phyloP scores from a whole-genome alignment of 92 coral and sea anemone species.

The Bergia puertoricense region DNA sequence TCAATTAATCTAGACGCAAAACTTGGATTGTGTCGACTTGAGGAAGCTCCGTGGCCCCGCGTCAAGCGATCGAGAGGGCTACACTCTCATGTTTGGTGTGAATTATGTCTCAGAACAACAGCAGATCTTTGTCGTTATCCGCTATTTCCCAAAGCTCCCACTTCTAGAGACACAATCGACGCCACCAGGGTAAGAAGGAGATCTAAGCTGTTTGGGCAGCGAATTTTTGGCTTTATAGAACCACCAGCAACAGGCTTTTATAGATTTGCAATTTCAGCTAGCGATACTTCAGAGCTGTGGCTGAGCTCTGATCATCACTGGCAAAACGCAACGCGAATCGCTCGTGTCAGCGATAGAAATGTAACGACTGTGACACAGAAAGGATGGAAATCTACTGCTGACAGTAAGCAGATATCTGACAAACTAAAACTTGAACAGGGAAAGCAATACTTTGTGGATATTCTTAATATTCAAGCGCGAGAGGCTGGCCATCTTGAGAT shows the following conservation, averaged over 20 bases:
- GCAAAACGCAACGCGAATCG: conserved; percentile 34
- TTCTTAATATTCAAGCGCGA: conserved; percentile 18
- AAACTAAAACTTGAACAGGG: conserved; percentile 19
- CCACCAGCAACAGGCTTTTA: conserved; percentile 37
- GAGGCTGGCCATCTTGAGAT: conserved; percentile 12
- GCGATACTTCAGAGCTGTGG: conserved; percentile 25
- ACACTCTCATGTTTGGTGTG: conserved; percentile 34
- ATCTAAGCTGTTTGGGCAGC: conserved; percentile 38
- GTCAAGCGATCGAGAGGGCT: conserved; percentile 15
- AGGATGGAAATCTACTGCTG: background rate
- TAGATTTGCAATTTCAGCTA: conserved; percentile 19
- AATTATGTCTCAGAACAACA: conserved; percentile 10
- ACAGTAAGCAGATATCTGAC: conserved; percentile 14
- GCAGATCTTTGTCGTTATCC: conserved; percentile 30
- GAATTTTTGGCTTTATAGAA: conserved; percentile 38
- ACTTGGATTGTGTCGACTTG: conserved; percentile 27
- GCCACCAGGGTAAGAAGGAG: conserved; percentile 19
- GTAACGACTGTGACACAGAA: background rate
- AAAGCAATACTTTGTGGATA: conserved; percentile 40
- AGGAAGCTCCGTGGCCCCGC: conserved; percentile 16
- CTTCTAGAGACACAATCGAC: conserved; percentile 8
- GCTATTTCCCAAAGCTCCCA: conserved; percentile 37
- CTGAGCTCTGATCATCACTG: conserved; percentile 17
- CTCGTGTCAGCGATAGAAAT: conserved; percentile 19
- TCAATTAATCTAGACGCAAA: conserved; percentile 6